phyloP scores from a whole-genome alignment of 2,113 vertebrate species.

The Lycaon pictus region DNA sequence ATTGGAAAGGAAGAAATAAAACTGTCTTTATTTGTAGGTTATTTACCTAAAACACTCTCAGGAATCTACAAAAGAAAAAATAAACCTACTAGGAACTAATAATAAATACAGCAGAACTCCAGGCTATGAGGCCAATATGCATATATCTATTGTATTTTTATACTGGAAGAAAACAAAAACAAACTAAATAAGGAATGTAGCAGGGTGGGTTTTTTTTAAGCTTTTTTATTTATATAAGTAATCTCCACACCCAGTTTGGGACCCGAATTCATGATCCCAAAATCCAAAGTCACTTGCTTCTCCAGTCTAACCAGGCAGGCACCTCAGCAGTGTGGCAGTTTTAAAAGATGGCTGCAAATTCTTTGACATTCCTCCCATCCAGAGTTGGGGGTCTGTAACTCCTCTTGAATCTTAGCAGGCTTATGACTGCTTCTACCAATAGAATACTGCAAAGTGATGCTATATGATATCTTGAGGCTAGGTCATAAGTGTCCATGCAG shows the following conservation, averaged over 20 bases:
- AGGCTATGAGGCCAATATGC: neutral
- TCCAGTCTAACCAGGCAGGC: neutral
- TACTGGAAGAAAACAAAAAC: constrained; percentile 29
- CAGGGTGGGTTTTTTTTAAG: neutral
- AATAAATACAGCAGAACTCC: neutral
- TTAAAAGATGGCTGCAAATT: neutral
- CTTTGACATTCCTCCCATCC: neutral
- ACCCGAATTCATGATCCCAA: neutral
- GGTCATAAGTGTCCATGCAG: neutral
- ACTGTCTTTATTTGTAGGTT: neutral
- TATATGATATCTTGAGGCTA: neutral
- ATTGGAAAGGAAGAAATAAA: constrained; percentile 38
- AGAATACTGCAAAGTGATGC: neutral
- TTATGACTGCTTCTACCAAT: neutral
- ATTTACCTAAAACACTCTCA: neutral
- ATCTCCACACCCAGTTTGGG: neutral
- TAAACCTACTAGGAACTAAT: neutral
- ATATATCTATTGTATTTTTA: neutral
- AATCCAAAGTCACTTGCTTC: neutral
- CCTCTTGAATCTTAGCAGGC: neutral
- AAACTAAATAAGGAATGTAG: neutral
- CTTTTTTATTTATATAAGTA: neutral
- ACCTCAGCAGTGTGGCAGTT: neutral
- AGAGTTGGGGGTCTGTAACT: neutral
- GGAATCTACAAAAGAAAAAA: neutral